Evolutionary conservation across 2,797 vertebrate genomes (phyloP).

Genomic region (Pipistrellus pygmaeus): DNA sequence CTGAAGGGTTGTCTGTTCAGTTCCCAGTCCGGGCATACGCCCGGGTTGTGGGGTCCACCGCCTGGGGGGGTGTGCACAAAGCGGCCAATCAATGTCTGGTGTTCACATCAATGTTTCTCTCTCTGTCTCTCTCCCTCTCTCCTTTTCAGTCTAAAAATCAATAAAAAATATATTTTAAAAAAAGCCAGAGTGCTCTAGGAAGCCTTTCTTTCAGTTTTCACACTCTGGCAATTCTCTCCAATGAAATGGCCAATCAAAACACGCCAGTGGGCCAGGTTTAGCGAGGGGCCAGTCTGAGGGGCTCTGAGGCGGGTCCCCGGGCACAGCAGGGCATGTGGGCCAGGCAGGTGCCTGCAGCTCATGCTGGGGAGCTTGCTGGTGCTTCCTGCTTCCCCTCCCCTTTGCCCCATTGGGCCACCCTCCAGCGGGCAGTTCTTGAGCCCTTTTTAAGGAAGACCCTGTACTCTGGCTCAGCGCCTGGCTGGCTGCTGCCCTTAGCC

Average conservation of each 20-base stretch:
- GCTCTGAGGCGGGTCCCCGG: not conserved
- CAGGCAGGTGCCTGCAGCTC: not conserved
- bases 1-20: not conserved
- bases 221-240: not conserved
- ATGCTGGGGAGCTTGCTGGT: not conserved
- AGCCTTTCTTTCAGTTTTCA: not conserved
- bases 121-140: not conserved
- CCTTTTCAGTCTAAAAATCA: not conserved
- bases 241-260: not conserved
- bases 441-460: slow-evolving; percentile 27
- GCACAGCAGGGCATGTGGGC: not conserved
- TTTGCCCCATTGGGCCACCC: not conserved
- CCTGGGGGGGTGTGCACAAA: not conserved
- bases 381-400: not conserved
- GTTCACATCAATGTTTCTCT: not conserved
- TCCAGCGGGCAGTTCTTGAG: slow-evolving; percentile 1
- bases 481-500: not conserved
- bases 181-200: not conserved
- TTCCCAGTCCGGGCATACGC: not conserved
- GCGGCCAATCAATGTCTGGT: not conserved
- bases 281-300: not conserved
- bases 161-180: not conserved
- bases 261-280: not conserved
- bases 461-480: not conserved
- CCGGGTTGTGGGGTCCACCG: not conserved